phyloP scores from a whole-genome alignment of 2,888 invertebrate species.

The Caenorhabditis drosophilae region DNA sequence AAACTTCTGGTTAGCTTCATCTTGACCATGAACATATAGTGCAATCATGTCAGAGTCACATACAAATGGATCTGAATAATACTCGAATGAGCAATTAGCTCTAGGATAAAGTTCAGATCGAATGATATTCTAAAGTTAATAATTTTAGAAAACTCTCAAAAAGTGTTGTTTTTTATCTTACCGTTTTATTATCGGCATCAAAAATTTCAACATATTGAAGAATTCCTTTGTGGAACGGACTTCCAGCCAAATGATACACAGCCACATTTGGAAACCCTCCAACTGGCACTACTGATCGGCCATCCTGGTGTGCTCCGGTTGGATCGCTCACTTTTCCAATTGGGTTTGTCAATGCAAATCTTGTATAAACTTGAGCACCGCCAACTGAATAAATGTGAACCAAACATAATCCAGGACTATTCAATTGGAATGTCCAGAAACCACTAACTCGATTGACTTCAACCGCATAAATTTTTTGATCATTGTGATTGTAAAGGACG shows the following conservation, averaged over 20 bases:
- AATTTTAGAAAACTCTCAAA: background rate
- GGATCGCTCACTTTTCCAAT: constrained; percentile 30
- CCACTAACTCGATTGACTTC: constrained; percentile 31
- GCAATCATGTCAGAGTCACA: constrained; percentile 49
- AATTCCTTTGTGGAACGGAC: constrained; percentile 22
- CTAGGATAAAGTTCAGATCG: constrained; percentile 49
- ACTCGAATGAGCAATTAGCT: constrained; percentile 47
- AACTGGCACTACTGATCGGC: constrained; percentile 22
- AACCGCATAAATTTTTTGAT: constrained; percentile 41
- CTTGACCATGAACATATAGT: constrained; percentile 48
- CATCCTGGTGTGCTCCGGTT: constrained; percentile 43
- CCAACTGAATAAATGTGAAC: constrained; percentile 50
- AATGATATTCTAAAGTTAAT: constrained; percentile 27
- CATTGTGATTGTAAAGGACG: constrained; percentile 19
- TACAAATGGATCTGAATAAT: constrained; percentile 53
- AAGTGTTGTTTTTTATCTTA: background rate
- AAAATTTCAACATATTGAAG: constrained; percentile 51
- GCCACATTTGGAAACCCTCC: constrained; percentile 36
- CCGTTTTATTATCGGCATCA: constrained; percentile 28
- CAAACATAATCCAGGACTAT: constrained; percentile 42
- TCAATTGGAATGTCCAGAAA: constrained; percentile 26
- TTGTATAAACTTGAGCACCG: constrained; percentile 49
- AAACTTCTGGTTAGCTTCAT: constrained; percentile 46
- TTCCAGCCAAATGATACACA: constrained; percentile 38
- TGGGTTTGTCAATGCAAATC: constrained; percentile 34